phyloP scores from a whole-genome alignment of 2,113 vertebrate genomes.

The Ophiodon elongatus region DNA sequence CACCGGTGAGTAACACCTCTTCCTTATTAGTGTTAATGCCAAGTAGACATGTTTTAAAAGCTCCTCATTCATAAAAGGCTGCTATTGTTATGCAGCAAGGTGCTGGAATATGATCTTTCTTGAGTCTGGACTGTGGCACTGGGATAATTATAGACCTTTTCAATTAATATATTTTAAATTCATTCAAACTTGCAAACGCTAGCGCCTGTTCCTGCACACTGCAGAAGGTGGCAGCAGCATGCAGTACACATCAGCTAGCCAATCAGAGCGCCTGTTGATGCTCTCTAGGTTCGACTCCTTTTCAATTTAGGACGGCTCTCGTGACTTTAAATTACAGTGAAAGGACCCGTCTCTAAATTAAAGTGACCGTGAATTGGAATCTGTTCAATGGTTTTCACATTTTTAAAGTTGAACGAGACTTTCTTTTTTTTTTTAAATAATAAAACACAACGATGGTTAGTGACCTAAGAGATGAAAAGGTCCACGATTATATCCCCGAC shows the following conservation, averaged over 20 bases:
- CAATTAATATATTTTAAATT: not conserved
- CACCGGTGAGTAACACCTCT: slow-evolving; percentile 83
- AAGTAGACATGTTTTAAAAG: slow-evolving; percentile 54
- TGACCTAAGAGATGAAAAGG: not conserved
- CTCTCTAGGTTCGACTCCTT: not conserved
- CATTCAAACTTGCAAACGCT: not conserved
- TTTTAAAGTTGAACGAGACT: not conserved
- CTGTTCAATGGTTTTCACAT: too few species aligned
- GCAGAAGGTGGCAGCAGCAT: slow-evolving; percentile 60
- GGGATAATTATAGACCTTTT: not conserved
- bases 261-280: slow-evolving; percentile 15
- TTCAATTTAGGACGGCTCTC: not conserved
- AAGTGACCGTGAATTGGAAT: not conserved
- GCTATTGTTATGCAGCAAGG: slow-evolving; percentile 29
- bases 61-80: slow-evolving; percentile 40
- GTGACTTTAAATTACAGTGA: not conserved
- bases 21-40: slow-evolving; percentile 3
- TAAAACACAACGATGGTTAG: not conserved
- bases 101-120: slow-evolving; percentile 8
- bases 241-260: not conserved
- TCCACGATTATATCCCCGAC: not conserved
- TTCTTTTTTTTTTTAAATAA: not conserved
- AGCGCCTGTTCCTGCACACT: slow-evolving; percentile 15
- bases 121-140: not conserved
- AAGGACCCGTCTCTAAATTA: not conserved